A percentile compares a stretch with the other conserved stretches of the same genome.
Evolutionary conservation across 2,113 vertebrate species (phyloP).

Genomic region (Sander vitreus): DNA sequence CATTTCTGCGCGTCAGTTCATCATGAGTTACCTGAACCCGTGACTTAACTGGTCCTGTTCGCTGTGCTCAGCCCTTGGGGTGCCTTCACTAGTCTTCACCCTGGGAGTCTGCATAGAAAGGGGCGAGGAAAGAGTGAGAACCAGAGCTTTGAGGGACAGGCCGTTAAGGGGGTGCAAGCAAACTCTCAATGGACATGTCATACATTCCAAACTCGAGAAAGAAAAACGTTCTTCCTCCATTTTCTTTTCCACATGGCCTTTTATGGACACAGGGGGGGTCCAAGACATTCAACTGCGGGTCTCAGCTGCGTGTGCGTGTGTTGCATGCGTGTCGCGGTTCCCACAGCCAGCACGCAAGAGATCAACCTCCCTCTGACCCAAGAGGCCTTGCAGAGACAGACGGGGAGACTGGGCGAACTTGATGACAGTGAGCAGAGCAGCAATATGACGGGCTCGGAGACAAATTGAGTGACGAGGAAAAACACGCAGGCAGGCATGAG

Average conservation of each 20-base stretch:
- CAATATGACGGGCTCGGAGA: constrained; percentile 45
- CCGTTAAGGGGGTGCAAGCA: not conserved
- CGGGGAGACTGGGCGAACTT: constrained; percentile 34
- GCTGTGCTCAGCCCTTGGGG: not conserved
- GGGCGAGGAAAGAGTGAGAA: constrained; percentile 27
- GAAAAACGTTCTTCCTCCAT: constrained; percentile 17
- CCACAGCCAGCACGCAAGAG: constrained; percentile 66
- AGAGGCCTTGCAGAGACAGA: constrained; percentile 54
- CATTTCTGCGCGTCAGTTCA: too few relatives aligned
- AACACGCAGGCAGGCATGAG: constrained; percentile 28
- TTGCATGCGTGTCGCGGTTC: constrained; percentile 60
- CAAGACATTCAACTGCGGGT: constrained; percentile 6
- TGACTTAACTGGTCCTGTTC: not conserved
- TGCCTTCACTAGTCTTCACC: not conserved
- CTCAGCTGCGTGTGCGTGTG: constrained; percentile 45
- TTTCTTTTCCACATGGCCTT: constrained; percentile 59
- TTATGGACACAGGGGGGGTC: constrained; percentile 69
- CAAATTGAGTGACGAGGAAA: constrained; percentile 57
- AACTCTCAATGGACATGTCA: constrained; percentile 58
- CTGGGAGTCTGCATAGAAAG: not conserved
- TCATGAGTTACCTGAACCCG: not conserved
- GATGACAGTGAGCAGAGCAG: constrained; percentile 62
- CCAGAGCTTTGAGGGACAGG: constrained; percentile 13
- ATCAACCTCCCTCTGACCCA: constrained; percentile 65
- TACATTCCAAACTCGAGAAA: constrained; percentile 54